Evolutionary conservation across 1,140 invertebrate genomes (phyloP), one percentile per base, ranked within the genome.

Genomic region (Drosophila tani): DNA sequence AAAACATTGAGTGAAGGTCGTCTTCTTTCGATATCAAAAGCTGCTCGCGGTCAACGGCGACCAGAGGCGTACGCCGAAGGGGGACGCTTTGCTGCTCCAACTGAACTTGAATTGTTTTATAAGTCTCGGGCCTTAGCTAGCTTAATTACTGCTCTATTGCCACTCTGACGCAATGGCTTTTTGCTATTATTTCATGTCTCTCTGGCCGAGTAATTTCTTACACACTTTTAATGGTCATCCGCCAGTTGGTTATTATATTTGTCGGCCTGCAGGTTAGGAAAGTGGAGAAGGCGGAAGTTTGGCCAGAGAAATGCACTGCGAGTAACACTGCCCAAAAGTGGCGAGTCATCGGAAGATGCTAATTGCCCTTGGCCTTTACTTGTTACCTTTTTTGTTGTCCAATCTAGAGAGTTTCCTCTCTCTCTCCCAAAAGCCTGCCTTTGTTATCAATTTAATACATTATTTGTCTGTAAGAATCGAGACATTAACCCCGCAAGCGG

Each of bases 101-200:
- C 70, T 87, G 82, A 86, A 86, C 83, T 86, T 86, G 82, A 86
- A 86, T 75, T 86, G 74, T 79, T 68, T 74, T 60, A 43, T 68
- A 68, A 59, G 56, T 41, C 46, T 38, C 47, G 47, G 45, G n/a
- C 40, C 49, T n/a, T n/a, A 46, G 62, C 4, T 51, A 47, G 49
- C 55, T 70, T 68, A 67, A 78, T 70, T 77, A 78, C 66, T 63
- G 59, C 67, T 59, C 67, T 60, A 60, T 65, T 62, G 53, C 67
- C 67, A 12, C 63, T 45, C 62, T 90, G 81, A 87, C 78, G 84
- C 84, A 84, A 88, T 77, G 50, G 14, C 43, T 66, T 81, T 71
- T 63, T 75, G 40, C 53, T 24, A 60, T 76, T 70, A 70, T 70
- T 78, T 57, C 58, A 58, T 78, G 65, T 53, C 70, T 65, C 55